Percentiles rank a stretch among this genome's conserved stretches.
Evolutionary conservation across 2,888 invertebrate genomes (phyloP).

Genomic region (Amblyteles armatorius): DNA sequence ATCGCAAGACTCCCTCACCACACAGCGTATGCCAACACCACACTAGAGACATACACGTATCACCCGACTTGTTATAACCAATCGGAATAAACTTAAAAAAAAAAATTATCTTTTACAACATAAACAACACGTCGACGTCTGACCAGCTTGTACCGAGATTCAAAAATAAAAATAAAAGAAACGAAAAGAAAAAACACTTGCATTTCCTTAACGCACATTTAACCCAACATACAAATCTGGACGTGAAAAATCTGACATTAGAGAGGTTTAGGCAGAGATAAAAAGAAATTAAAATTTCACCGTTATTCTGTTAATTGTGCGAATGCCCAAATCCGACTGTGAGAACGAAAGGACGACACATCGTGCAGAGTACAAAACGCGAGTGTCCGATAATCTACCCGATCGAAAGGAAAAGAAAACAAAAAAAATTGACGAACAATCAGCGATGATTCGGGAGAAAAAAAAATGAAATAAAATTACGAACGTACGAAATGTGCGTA

Average conservation of each 20-base stretch:
- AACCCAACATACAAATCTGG: not conserved
- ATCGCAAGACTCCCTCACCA: constrained; percentile 68
- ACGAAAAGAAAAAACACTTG: not conserved
- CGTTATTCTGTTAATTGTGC: too few species aligned
- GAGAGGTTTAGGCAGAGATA: not conserved
- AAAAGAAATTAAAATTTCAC: not conserved
- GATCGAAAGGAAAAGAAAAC: not conserved
- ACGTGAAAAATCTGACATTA: not conserved
- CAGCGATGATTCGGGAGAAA: not conserved
- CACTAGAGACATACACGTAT: constrained; percentile 71
- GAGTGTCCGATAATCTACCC: not conserved
- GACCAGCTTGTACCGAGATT: not conserved
- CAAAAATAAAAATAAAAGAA: too few species aligned
- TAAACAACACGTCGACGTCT: not conserved
- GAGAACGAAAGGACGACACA: not conserved
- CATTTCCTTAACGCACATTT: not conserved
- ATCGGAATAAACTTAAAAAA: not conserved
- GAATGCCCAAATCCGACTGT: not conserved
- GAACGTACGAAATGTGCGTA: not conserved
- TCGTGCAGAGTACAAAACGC: not conserved
- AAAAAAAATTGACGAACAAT: not conserved
- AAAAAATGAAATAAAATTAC: not conserved
- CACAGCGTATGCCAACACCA: constrained; percentile 69
- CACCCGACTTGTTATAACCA: constrained; percentile 30
- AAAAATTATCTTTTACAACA: constrained; percentile 5